Evolutionary conservation across 2,797 vertebrate genomes (phyloP), one percentile per base, ranked within the genome.

Genomic region (Borostomias antarcticus): DNA sequence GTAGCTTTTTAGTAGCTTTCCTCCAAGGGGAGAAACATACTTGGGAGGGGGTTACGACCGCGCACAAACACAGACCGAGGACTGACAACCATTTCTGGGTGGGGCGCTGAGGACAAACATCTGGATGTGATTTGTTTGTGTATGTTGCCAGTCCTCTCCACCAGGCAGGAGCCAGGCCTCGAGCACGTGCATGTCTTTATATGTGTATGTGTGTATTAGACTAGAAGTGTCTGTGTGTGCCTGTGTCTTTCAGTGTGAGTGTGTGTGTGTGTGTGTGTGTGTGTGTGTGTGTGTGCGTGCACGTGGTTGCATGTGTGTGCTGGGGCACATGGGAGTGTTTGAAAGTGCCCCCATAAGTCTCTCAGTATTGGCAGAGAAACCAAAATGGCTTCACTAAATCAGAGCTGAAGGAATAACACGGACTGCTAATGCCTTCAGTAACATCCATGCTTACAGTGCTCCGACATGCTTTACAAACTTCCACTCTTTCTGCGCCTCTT

Each of bases 61-160:
- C 85, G 83, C 80, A 80, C 70, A 84, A 85, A 75, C 73, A 83
- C 80, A 86, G 76, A 78, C 73, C 66, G 65, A 73, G 65, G 68
- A 69, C 79, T 83, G 81, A 81, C 75, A 67, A 77, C 69, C 81
- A 53, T 7, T 61, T 80, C 58, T 82, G 87, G 87, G 84, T 62
- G 81, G 79, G 73, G 80, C 60, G 51, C 71, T 72, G 67, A 7
- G 70, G 66, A 53, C 57, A 66, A 10, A 87, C 89, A 89, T 91
- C 89, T 91, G 88, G 81, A 84, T 73, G 82, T 82, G 83, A 82
- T 89, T 87, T 87, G 76, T 87, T 86, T 81, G 73, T 85, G 73
- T 76, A 64, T 75, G 73, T 83, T 84, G 76, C 80, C 68, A 77
- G 70, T 79, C 66, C 72, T 58, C 60, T 78, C 66, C 67, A 64